These are phyloP conservation scores for Chrysotoxum bicinctum DNA, from an alignment of 2,888 invertebrate genomes.

Conservation along the genomic window DNA sequence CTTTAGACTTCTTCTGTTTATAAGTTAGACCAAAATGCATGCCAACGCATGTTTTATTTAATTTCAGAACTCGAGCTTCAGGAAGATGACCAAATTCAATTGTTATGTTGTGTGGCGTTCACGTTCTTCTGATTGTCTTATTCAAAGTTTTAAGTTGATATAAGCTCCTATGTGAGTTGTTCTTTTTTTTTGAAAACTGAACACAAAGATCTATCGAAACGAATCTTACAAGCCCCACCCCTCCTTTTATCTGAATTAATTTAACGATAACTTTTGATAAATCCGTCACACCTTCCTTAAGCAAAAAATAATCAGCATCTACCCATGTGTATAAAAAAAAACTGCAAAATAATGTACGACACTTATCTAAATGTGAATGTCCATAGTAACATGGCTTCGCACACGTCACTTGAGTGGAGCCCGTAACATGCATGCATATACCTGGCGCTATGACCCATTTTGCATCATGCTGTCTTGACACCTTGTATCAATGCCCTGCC, in stretches of 20 bases:
- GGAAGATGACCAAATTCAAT: no score
- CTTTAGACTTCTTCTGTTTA: no score
- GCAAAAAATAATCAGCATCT: background rate
- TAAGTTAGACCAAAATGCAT: no score
- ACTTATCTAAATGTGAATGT: slow-evolving; percentile 44
- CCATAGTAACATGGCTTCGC: slow-evolving; percentile 33
- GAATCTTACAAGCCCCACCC: background rate
- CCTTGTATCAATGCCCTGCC: slow-evolving; percentile 18
- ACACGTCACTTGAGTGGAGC: slow-evolving; percentile 23
- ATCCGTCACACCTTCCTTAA: slow-evolving; percentile 5
- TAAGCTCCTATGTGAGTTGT: no score
- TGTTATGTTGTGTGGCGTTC: no score
- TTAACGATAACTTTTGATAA: background rate
- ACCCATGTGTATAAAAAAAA: background rate
- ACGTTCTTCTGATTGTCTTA: no score
- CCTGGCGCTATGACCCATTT: slow-evolving; percentile 73
- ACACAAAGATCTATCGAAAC: background rate
- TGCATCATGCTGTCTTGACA: slow-evolving; percentile 69
- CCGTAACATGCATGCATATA: slow-evolving; percentile 21
- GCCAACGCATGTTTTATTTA: no score
- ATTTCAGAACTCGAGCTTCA: no score
- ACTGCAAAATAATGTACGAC: background rate
- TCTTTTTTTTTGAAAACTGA: no score
- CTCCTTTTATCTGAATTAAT: background rate
- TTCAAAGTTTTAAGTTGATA: no score